These are phyloP conservation scores for Diuraphis noxia DNA, from an alignment of 1,140 invertebrate genomes.

Conservation along the genomic window DNA sequence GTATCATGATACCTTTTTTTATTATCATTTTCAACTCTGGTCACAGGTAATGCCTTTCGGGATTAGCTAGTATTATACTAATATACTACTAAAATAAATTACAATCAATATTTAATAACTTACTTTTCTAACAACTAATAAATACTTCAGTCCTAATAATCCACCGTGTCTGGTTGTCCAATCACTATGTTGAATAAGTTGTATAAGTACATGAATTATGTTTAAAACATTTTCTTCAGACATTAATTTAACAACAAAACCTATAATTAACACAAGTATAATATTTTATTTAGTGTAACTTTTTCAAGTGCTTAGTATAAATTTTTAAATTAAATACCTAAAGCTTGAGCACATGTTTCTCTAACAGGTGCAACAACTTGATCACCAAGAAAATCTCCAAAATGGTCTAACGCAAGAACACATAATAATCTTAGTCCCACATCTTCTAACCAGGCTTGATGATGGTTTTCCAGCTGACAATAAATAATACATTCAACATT, in stretches of 20 bases:
- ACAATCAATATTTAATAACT: neutral
- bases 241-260: constrained; percentile 72
- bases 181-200: constrained; percentile 76
- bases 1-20: too few species aligned
- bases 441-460: constrained; percentile 88
- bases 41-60: too few species aligned
- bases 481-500: constrained; percentile 50
- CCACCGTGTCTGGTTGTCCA: constrained; percentile 96
- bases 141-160: constrained; percentile 89
- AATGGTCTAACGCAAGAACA: constrained; percentile 89
- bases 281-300: neutral
- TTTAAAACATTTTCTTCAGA: constrained; percentile 66
- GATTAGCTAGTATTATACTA: neutral
- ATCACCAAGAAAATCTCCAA: constrained; percentile 96
- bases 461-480: constrained; percentile 69
- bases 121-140: constrained; percentile 82
- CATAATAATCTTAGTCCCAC: constrained; percentile 83
- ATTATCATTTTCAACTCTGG: too few species aligned
- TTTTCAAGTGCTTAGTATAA: constrained; percentile 47
- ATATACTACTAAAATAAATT: too few species aligned
- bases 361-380: constrained; percentile 96
- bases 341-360: constrained; percentile 91
- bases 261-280: constrained; percentile 56
- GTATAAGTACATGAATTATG: constrained; percentile 72
- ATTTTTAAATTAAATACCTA: too few species aligned